These are phyloP conservation scores for Synanceia verrucosa DNA, from an alignment of 2,797 vertebrate species.

Conservation along the genomic window DNA sequence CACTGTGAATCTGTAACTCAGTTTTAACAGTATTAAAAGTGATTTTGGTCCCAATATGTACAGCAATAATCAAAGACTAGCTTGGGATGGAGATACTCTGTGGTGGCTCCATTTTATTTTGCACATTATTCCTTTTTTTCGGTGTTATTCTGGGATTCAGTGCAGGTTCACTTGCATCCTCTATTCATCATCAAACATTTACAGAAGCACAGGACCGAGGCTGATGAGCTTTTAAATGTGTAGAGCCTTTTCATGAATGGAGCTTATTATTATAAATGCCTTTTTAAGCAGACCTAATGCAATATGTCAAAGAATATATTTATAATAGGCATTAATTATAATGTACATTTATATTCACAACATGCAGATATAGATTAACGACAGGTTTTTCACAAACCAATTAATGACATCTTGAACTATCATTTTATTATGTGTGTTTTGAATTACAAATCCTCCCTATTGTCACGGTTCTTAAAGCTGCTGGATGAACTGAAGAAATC, in stretches of 20 bases:
- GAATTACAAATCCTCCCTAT: too few species aligned
- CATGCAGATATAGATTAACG: neutral
- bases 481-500: neutral
- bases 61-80: neutral
- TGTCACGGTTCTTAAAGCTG: too few species aligned
- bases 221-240: neutral
- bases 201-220: neutral
- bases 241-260: neutral
- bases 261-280: neutral
- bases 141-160: neutral
- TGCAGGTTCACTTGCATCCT: neutral
- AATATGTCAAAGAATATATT: neutral
- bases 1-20: neutral
- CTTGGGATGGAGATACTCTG: neutral
- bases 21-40: neutral
- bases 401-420: neutral
- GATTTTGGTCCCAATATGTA: neutral
- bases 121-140: neutral
- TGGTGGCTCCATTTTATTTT: neutral
- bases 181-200: conserved; percentile 21
- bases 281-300: neutral
- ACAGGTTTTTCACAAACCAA: neutral
- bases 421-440: neutral
- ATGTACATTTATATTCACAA: neutral
- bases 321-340: neutral